Evolutionary conservation across 2,113 vertebrate species (phyloP).

Genomic region (Mobula birostris): DNA sequence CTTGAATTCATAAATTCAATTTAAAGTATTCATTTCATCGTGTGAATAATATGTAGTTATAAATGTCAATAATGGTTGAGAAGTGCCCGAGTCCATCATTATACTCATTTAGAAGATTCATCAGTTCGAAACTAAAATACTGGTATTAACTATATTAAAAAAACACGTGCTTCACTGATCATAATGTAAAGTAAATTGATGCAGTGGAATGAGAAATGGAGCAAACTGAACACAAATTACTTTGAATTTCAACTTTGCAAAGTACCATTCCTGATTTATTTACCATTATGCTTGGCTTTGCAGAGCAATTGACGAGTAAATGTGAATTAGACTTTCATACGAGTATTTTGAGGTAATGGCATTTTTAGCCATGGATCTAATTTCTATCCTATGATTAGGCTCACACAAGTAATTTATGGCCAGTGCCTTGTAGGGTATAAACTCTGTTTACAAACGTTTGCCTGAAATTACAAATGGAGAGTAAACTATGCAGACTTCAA

Average conservation of each 20-base stretch:
- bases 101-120: conserved; percentile 66
- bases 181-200: conserved; percentile 47
- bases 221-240: conserved; percentile 40
- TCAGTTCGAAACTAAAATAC: conserved; percentile 69
- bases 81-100: conserved; percentile 63
- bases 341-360: neutral
- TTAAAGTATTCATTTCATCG: conserved; percentile 3
- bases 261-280: neutral
- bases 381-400: conserved; percentile 19
- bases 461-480: conserved; percentile 11
- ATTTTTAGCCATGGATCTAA: neutral
- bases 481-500: neutral
- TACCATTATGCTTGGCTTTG: neutral
- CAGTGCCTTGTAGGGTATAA: neutral
- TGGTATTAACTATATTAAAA: conserved; percentile 76
- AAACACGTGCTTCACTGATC: conserved; percentile 77
- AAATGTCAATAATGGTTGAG: conserved; percentile 56
- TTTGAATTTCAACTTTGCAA: conserved; percentile 29
- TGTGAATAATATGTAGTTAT: conserved; percentile 54
- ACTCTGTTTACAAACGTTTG: conserved; percentile 3
- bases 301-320: neutral
- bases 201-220: conserved; percentile 40
- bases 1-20: conserved; percentile 15
- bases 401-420: conserved; percentile 20
- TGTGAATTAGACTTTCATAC: neutral